Base-by-base conservation (phyloP, 1,140 invertebrate species). In the Homalodisca vitripennis region DNA sequence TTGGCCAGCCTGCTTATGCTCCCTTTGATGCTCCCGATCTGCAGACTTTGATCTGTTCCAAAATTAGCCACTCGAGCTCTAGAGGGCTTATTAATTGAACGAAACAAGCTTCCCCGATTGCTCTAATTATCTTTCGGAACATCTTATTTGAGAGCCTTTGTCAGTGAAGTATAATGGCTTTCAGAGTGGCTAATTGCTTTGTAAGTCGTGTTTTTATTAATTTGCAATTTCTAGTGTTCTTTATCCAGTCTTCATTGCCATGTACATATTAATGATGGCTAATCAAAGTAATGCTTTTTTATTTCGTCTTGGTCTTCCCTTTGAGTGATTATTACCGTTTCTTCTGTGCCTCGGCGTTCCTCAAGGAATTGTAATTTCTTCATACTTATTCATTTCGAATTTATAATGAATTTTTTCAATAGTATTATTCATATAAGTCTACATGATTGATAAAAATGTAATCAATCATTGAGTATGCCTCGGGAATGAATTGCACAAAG, bases 1-100 rank as follows among this genome's bases (percentile, higher is more conserved):
- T 51, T 51, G 48, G 48, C 48, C 48, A 51, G n/a, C 48, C 48
- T 51, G 48, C 22, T 51, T 51, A 51, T 51, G 48, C 48, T 51
- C 48, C n/a, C n/a, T 51, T 51, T 51, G 48, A 51, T 22, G 48
- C 48, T n/a, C n/a, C n/a, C n/a, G 48, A 51, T 51, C 48, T 20
- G 14, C 22, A 3, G 3, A 51, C 48, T 51, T 51, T 51, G 48
- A 51, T 10, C n/a, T 22, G n/a, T 20, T 14, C n/a, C 48, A n/a
- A 51, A 51, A 51, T 51, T 51, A 51, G 48, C 48, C 48, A 51
- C 48, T 51, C 48, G 48, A 51, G 48, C 48, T 51, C 14, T 20
- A 51, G 14, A 51, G 48, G 48, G 48, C 48, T 51, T 51, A 51
- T 51, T 51, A 51, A 51, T 51, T n/a, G n/a, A n/a, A n/a, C 48